phyloP scores from a whole-genome alignment of 2,888 invertebrate genomes.

The Agrochola circellaris region DNA sequence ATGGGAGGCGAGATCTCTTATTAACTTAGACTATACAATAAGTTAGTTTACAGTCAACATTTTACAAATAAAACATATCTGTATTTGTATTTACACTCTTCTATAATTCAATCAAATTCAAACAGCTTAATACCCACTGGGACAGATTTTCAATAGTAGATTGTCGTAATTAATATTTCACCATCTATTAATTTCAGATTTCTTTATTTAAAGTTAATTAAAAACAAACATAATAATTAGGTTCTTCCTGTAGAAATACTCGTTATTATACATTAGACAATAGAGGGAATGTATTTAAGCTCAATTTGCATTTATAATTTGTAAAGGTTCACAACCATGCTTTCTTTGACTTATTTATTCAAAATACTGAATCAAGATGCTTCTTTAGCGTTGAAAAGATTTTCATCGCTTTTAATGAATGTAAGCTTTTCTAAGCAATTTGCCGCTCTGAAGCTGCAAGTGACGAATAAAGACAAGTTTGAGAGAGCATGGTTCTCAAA shows the following conservation, averaged over 20 bases:
- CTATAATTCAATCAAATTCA: not conserved
- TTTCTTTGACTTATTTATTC: conserved; percentile 53
- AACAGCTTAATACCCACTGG: not conserved
- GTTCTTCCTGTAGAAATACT: conserved; percentile 54
- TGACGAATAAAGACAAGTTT: conserved; percentile 33
- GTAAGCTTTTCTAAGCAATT: not conserved
- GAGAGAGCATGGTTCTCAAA: conserved; percentile 63
- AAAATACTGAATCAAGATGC: not conserved
- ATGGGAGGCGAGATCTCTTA: conserved; percentile 69
- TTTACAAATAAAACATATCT: no score
- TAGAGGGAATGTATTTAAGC: conserved; percentile 58
- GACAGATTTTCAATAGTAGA: not conserved
- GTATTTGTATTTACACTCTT: no score
- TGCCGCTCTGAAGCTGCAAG: not conserved
- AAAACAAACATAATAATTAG: not conserved
- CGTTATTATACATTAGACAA: conserved; percentile 20
- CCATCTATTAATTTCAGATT: not conserved
- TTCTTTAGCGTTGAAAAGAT: not conserved
- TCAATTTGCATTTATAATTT: conserved; percentile 81
- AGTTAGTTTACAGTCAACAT: conserved; percentile 28
- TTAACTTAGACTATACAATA: conserved; percentile 32
- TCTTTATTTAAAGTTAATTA: conserved; percentile 8
- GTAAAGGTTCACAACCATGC: conserved; percentile 61
- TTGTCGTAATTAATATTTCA: not conserved
- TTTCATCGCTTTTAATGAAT: not conserved